Evolutionary conservation across 2,888 invertebrate species (phyloP).

Genomic region (Aethes cnicana): DNA sequence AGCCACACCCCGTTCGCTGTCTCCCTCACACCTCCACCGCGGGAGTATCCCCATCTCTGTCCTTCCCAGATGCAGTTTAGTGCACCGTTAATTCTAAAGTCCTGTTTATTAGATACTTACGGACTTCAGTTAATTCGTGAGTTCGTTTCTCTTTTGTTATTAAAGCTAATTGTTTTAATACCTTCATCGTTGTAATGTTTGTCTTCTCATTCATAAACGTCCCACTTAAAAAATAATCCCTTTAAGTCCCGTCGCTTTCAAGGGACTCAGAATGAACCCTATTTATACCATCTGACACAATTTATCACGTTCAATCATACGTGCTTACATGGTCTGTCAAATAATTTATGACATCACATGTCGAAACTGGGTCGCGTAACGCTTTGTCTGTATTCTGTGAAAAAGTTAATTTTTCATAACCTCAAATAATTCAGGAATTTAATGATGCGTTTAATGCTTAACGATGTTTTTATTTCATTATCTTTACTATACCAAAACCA

Average conservation of each 20-base stretch:
- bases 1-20: conserved; percentile 71
- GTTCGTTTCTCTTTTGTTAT: too few species aligned
- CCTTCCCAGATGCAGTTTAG: conserved; percentile 44
- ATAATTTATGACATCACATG: too few species aligned
- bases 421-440: too few species aligned
- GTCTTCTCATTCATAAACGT: neutral
- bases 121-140: neutral
- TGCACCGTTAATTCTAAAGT: conserved; percentile 50
- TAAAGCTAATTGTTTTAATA: neutral
- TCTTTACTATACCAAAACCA: too few species aligned
- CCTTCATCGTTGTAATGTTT: neutral
- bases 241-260: neutral
- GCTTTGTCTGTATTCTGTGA: too few species aligned
- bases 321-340: neutral
- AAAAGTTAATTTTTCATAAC: too few species aligned
- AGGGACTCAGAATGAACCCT: neutral
- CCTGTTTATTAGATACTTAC: conserved; percentile 45
- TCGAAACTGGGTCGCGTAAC: too few species aligned
- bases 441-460: too few species aligned
- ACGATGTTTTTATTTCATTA: too few species aligned
- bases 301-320: conserved; percentile 14
- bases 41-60: conserved; percentile 43
- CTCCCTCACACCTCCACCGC: conserved; percentile 55
- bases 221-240: neutral
- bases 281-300: conserved; percentile 6